Conservation (phyloP, 2,888 invertebrate genomes). For the Ptilodon capucinus region DNA sequence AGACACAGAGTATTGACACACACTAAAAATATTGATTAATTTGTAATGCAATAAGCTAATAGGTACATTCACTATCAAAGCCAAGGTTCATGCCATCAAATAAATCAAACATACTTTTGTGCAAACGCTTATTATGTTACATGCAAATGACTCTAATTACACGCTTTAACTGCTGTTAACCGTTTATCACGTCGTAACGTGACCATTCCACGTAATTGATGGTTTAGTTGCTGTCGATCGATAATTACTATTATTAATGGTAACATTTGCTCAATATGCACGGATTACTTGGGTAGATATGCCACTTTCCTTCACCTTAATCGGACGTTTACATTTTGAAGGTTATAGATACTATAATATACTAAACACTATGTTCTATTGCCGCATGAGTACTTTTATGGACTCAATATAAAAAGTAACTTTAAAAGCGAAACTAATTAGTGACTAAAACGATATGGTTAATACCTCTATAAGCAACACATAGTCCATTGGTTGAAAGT, state of each 20-base stretch:
- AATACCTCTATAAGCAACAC: too few relatives aligned
- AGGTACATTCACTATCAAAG: neutral
- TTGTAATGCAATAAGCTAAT: neutral
- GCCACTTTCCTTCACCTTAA: neutral
- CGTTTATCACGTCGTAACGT: slow-evolving; percentile 30
- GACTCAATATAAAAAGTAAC: too few relatives aligned
- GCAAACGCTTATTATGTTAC: neutral
- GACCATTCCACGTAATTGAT: slow-evolving; percentile 17
- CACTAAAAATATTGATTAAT: neutral
- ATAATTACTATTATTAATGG: neutral
- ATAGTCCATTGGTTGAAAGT: too few relatives aligned
- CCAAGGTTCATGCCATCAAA: neutral
- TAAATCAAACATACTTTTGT: neutral
- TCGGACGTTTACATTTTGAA: neutral
- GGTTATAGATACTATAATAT: neutral
- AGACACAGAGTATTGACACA: too few relatives aligned
- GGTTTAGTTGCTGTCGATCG: slow-evolving; percentile 5
- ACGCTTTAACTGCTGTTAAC: slow-evolving; percentile 15
- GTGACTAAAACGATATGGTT: too few relatives aligned
- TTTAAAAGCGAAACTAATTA: too few relatives aligned
- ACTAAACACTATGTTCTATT: too few relatives aligned
- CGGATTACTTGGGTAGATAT: neutral
- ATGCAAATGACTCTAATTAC: slow-evolving; percentile 30
- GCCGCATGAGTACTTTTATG: too few relatives aligned
- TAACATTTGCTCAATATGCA: neutral